Percentiles rank a stretch among this genome's conserved stretches.
Evolutionary conservation across 1,140 invertebrate species (phyloP).

Genomic region (Propsilocerus akamusi): DNA sequence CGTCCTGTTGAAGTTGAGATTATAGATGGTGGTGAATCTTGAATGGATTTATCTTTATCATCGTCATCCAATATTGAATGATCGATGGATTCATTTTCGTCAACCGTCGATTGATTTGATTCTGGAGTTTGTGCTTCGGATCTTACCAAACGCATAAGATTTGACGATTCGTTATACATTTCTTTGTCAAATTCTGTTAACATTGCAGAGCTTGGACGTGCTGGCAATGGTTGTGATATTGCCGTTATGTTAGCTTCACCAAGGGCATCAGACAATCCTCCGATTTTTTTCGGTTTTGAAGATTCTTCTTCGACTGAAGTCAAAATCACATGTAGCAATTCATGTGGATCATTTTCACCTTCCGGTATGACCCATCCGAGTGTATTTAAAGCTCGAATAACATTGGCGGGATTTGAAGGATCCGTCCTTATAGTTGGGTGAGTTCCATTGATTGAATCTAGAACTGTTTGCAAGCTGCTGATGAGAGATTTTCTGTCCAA

Average conservation of each 20-base stretch:
- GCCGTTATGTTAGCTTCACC: constrained; percentile 9
- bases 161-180: constrained; percentile 20
- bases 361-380: constrained; percentile 69
- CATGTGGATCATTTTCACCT: constrained; percentile 86
- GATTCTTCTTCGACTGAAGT: constrained; percentile 74
- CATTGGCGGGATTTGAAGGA: constrained; percentile 46
- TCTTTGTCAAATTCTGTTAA: constrained; percentile 21
- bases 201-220: constrained; percentile 22
- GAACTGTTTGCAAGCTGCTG: constrained; percentile 37
- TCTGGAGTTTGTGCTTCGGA: constrained; percentile 23
- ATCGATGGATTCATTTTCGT: constrained; percentile 8
- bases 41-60: constrained; percentile 6
- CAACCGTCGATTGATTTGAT: constrained; percentile 19
- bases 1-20: constrained; percentile 5
- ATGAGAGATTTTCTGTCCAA: constrained; percentile 38
- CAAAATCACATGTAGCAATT: constrained; percentile 71
- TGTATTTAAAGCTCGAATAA: constrained; percentile 52
- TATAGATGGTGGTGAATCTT: constrained; percentile 5
- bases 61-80: constrained; percentile 17
- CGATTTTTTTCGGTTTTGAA: constrained; percentile 27
- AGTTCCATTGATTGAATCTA: constrained; percentile 57
- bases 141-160: constrained; percentile 17
- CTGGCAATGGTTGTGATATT: constrained; percentile 11
- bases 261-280: constrained; percentile 51
- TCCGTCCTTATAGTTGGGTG: constrained; percentile 45